Evolutionary conservation across 2,797 vertebrate species (phyloP).

Genomic region (Helostoma temminkii): DNA sequence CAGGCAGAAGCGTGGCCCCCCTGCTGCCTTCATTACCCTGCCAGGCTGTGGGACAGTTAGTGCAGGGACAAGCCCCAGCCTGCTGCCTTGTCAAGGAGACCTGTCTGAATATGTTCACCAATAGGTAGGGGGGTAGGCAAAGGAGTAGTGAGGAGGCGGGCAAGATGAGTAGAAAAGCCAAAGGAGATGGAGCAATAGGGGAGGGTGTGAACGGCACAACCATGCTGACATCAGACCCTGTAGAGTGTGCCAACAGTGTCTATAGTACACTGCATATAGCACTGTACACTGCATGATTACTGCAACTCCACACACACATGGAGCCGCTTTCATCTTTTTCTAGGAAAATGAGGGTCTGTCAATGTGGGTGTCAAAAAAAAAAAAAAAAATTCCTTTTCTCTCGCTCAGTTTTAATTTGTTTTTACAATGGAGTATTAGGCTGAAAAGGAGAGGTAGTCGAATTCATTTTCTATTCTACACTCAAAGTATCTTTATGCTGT

Average conservation of each 20-base stretch:
- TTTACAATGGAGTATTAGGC: constrained; percentile 48
- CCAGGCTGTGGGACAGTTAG: constrained; percentile 58
- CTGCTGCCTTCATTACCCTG: constrained; percentile 65
- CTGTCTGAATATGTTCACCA: constrained; percentile 50
- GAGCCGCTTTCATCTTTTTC: constrained; percentile 59
- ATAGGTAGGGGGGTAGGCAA: constrained; percentile 41
- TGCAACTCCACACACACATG: constrained; percentile 50
- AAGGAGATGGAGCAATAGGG: constrained; percentile 35
- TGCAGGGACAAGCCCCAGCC: constrained; percentile 58
- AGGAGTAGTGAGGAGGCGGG: constrained; percentile 26
- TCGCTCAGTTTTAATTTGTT: constrained; percentile 65
- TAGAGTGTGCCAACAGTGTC: constrained; percentile 43
- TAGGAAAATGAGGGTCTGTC: constrained; percentile 58
- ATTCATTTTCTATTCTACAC: constrained; percentile 67
- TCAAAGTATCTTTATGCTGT: constrained; percentile 61
- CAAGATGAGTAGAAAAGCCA: constrained; percentile 40
- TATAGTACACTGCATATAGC: constrained; percentile 20
- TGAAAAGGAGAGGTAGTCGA: constrained; percentile 59
- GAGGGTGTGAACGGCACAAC: constrained; percentile 26
- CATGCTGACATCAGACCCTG: constrained; percentile 45
- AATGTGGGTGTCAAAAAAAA: constrained; percentile 38
- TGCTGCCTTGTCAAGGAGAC: constrained; percentile 51
- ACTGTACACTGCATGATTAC: too few relatives aligned
- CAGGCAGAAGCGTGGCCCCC: constrained; percentile 45
- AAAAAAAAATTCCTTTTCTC: constrained; percentile 17